Percentiles rank a stretch among this genome's conserved stretches.
Conservation (phyloP, 2,797 vertebrate species). For the Ceyx erithaca region DNA sequence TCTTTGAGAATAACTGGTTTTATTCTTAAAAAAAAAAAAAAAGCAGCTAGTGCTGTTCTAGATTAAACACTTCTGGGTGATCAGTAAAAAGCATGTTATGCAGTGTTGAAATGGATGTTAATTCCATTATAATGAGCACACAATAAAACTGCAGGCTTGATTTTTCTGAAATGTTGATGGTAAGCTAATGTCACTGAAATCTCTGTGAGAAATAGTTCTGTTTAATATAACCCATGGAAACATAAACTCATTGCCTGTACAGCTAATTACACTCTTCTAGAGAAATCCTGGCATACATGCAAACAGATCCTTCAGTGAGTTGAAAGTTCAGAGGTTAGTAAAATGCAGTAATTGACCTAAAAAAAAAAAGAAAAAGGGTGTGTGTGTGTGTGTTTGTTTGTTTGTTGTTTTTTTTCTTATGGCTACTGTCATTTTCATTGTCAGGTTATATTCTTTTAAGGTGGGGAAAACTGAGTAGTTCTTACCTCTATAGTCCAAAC, state of each 20-base stretch:
- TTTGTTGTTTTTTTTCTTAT: neutral
- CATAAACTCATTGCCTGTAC: neutral
- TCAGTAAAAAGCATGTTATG: neutral
- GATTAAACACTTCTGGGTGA: neutral
- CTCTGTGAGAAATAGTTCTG: neutral
- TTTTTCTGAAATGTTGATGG: neutral
- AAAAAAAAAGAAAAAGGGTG: accelerated
- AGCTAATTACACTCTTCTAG: neutral
- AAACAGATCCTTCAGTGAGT: neutral
- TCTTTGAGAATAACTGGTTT: neutral
- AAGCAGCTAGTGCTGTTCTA: neutral
- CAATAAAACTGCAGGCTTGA: neutral
- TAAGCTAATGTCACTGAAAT: neutral
- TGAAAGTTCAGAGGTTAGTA: neutral
- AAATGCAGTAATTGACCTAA: neutral
- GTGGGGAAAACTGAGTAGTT: neutral
- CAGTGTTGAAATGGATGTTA: neutral
- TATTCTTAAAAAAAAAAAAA: neutral
- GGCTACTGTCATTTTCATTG: neutral
- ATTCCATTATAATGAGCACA: neutral
- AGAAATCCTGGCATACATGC: neutral
- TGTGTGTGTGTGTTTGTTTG: too few species aligned
- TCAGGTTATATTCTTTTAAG: neutral
- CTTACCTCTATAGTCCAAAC: neutral
- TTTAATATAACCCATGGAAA: neutral